Base-by-base conservation (phyloP, 2,888 invertebrate genomes). In the Timema podura region DNA sequence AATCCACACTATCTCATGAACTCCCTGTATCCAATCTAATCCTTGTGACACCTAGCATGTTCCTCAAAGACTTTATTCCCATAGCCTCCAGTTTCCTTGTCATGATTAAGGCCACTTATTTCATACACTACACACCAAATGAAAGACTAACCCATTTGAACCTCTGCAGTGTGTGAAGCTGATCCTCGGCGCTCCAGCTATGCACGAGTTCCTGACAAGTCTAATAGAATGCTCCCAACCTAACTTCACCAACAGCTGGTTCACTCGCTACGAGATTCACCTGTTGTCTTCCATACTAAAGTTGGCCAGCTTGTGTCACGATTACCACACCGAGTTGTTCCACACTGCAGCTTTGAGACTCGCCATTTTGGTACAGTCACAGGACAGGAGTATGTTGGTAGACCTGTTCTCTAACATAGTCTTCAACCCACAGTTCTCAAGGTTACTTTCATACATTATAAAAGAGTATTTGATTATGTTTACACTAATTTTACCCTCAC, bases 301-400 rank as follows among this genome's bases (percentile, higher is more conserved):
- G 61, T 45, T 61, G 61, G 61, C 61, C 5, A 45, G 44, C 75
- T 77, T 78, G 13, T 76, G 76, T 68, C 77, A 76, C 76, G 81
- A 81, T 72, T 77, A 77, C 57, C 7, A 74, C 80, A 5, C 77
- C 77, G 61, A 79, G 13, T 8, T 69, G 48, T 67, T 67, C 54
- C 69, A 71, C 46, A 48, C 30, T 8, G n/a, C 64, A 16, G 69
- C 69, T 11, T n/a, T 71, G 44, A 54, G 48, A n/a, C 64, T 71
- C 6, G 69, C 66, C 2, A 13, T 64, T 61, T 70, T 77, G 68
- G 73, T 80, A n/a, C 78, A 78, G 65, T 70, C 76, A 67, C 80
- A 80, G n/a, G 79, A 80, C 70, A 80, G 80, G 70, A 75, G 76
- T 68, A 70, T 79, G 9, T 76, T 77, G 10, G 77, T 78, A 72